These are phyloP conservation scores for Drosophila kanekoi DNA, from an alignment of 2,888 invertebrate species.

Conservation along the genomic window DNA sequence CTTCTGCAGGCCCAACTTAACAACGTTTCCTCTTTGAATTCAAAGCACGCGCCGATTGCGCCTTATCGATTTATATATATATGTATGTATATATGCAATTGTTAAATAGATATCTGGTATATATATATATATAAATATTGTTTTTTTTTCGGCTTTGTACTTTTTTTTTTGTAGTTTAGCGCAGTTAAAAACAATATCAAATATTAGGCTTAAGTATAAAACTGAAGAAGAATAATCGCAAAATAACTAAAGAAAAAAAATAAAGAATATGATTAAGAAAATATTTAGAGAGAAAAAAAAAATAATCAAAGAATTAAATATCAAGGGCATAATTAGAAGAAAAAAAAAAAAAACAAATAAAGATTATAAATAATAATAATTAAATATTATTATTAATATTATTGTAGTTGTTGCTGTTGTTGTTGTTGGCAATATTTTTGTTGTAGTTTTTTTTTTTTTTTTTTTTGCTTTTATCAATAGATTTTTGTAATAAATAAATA, in stretches of 20 bases:
- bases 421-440: constrained; percentile 42
- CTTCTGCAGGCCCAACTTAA: constrained; percentile 20
- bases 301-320: constrained; percentile 60
- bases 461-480: constrained; percentile 36
- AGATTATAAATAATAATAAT: constrained; percentile 51
- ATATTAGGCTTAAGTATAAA: constrained; percentile 67
- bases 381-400: constrained; percentile 57
- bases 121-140: constrained; percentile 9
- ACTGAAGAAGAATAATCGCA: constrained; percentile 51
- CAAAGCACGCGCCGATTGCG: constrained; percentile 64
- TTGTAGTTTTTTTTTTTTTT: constrained; percentile 43
- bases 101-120: constrained; percentile 37
- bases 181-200: constrained; percentile 79
- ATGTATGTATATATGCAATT: constrained; percentile 52
- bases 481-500: constrained; percentile 35
- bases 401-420: constrained; percentile 43
- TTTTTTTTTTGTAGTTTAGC: constrained; percentile 64
- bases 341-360: constrained; percentile 52
- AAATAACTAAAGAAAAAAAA: constrained; percentile 61
- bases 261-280: constrained; percentile 58
- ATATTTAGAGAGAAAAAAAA: constrained; percentile 64
- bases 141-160: constrained; percentile 39
- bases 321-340: constrained; percentile 65
- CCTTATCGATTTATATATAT: constrained; percentile 50
- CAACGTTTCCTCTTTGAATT: constrained; percentile 38